Conservation (phyloP, 1,140 invertebrate genomes). For the Brachystomella parvula region DNA sequence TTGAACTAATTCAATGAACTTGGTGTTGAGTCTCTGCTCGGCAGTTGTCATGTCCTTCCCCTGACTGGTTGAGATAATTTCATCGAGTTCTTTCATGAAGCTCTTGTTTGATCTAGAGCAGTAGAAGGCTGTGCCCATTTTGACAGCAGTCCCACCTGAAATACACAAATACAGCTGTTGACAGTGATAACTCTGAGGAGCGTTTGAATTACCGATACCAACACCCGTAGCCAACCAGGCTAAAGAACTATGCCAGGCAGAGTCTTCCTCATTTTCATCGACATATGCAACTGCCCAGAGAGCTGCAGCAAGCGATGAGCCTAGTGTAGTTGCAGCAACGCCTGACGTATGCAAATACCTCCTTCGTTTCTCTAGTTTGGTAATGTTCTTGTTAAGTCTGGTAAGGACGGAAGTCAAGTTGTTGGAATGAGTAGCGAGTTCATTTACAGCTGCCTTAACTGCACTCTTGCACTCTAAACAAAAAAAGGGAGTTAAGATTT, state of each 20-base stretch:
- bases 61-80: background rate
- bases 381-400: background rate
- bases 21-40: background rate
- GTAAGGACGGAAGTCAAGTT: background rate
- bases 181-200: no score
- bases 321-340: background rate
- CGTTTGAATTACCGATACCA: background rate
- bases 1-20: background rate
- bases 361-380: background rate
- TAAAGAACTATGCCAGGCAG: background rate
- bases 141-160: background rate
- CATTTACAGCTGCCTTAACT: background rate
- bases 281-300: background rate
- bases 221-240: conserved; percentile 1
- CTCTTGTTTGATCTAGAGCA: background rate
- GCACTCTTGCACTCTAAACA: background rate
- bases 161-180: no score
- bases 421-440: background rate
- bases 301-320: background rate
- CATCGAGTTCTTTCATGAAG: background rate
- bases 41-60: background rate
- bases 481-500: background rate
- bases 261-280: background rate
- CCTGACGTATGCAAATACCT: background rate
- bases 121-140: background rate